Percentiles rank a stretch among this genome's conserved stretches.
Conservation (phyloP, 1,140 invertebrate genomes). For the Pomacea maculata region DNA sequence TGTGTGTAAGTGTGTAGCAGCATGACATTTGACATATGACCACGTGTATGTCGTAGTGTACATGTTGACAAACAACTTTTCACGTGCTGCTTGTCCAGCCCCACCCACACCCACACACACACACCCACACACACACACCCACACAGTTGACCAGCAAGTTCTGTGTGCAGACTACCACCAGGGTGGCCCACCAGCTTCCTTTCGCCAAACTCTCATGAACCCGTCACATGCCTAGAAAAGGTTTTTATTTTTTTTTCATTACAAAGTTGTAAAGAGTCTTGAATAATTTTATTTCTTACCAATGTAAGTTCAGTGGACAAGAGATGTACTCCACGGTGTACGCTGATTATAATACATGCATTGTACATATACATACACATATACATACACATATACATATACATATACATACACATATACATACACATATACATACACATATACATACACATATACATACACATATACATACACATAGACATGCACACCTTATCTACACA, state of each 20-base stretch:
- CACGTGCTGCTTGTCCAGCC: slow-evolving; percentile 25
- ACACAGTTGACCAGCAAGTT: slow-evolving; percentile 31
- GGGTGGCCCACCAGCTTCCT: too few species aligned
- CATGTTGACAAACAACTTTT: slow-evolving; percentile 17
- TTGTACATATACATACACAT: neutral
- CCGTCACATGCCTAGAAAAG: too few species aligned
- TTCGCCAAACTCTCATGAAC: too few species aligned
- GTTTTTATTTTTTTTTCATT: too few species aligned
- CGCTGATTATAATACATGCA: slow-evolving; percentile 35
- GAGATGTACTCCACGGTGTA: neutral
- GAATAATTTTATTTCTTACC: too few species aligned
- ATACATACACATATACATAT: too few species aligned
- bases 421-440: neutral
- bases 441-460: neutral
- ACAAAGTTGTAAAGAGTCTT: too few species aligned
- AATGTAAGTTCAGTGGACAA: too few species aligned
- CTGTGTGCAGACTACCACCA: neutral
- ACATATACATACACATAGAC: too few species aligned
- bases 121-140: too few species aligned
- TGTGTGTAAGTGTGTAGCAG: slow-evolving; percentile 2
- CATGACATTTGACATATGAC: neutral
- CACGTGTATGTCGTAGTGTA: slow-evolving; percentile 29
- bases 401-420: neutral
- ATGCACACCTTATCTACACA: neutral
- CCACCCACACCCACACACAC: too few species aligned